These are phyloP conservation scores for Acanthis flammea DNA, from an alignment of 2,797 vertebrate species.

Conservation along the genomic window DNA sequence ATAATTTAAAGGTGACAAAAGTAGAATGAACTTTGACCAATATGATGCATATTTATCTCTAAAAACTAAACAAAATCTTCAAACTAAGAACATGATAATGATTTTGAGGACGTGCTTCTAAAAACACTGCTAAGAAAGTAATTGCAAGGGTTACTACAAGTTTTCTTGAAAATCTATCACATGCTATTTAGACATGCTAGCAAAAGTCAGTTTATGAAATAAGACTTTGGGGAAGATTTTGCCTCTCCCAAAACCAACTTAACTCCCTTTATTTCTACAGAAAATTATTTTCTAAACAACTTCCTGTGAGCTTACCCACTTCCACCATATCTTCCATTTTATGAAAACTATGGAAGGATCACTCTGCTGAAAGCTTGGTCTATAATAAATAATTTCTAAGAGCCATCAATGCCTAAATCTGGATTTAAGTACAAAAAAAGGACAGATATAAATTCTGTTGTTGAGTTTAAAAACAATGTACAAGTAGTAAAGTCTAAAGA, in stretches of 20 bases:
- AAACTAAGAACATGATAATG: background rate
- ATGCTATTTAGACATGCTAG: background rate
- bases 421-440: background rate
- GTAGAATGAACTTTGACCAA: background rate
- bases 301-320: background rate
- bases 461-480: background rate
- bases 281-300: background rate
- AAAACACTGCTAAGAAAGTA: background rate
- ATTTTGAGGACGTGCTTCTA: background rate
- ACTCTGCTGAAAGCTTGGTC: background rate
- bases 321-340: background rate
- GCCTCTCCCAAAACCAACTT: background rate
- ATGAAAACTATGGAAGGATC: background rate
- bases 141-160: background rate
- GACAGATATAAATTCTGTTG: background rate
- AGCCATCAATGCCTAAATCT: background rate
- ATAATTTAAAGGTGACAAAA: background rate
- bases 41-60: background rate
- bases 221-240: background rate
- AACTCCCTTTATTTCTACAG: background rate
- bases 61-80: background rate
- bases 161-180: background rate
- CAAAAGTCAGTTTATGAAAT: background rate
- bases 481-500: background rate
- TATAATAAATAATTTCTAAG: background rate